Evolutionary conservation across 2,888 invertebrate species (phyloP), one percentile per base, ranked within the genome.

Genomic region (Acanthosepion lycidas): DNA sequence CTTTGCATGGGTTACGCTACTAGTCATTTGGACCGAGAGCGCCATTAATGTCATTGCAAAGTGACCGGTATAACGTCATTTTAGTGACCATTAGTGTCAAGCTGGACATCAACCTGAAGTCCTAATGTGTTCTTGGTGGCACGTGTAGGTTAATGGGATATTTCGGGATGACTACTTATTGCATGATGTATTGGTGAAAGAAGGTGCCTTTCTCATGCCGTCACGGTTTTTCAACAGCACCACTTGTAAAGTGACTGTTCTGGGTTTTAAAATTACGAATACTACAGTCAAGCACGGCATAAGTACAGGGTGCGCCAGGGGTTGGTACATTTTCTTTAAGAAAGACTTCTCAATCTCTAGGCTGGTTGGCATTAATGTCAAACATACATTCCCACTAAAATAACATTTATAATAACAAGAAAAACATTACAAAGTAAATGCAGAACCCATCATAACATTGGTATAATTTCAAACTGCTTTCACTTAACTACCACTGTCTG

Each of bases 51-150:
- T 18, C 78, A 12, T 78, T 33, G n/a, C 78, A 78, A 78, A 78
- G 78, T 33, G n/a, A 78, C 78, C 78, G 18, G n/a, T 78, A 33
- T 9, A n/a, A 78, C 78, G n/a, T 78, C 78, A 78, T 78, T 78
- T 78, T n/a, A 78, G 78, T 15, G 78, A 78, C 78, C 78, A 78
- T 78, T 78, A 78, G 78, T 78, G 78, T 78, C 78, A 78, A 33
- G 78, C 78, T 78, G n/a, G 78, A 78, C 78, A 33, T 78, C 78
- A 78, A 78, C 15, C n/a, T 33, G 78, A 78, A 78, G 78, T 78
- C 78, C 78, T 9, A 78, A 78, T 33, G 78, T 78, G n/a, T 78
- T 78, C n/a, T 12, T 78, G 78, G 78, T 78, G 78, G n/a, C 78
- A 78, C 78, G n/a, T 33, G 78, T n/a, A 33, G 78, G 15, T 78